Base-by-base conservation (phyloP, 2,113 vertebrate species). In the Ptychochromis oligacanthus region DNA sequence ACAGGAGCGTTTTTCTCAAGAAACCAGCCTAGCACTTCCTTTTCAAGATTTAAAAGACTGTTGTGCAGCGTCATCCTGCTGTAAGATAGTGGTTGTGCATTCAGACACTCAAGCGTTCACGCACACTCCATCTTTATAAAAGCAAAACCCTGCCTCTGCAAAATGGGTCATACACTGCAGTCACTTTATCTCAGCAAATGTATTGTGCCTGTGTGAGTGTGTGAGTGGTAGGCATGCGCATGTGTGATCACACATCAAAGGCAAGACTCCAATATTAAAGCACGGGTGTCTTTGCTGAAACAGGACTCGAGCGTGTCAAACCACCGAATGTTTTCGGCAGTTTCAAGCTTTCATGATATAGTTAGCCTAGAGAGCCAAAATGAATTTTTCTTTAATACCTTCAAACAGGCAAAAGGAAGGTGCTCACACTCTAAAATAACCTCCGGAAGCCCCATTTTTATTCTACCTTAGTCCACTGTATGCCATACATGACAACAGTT, bases 121-220 rank as follows among this genome's bases (percentile, higher is more conserved):
- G 87, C 83, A 65, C 80, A 84, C 88, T 55, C 88, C 61, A 57
- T 88, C 60, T 76, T 94, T 94, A 93, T 90, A 92, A 94, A 93
- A 93, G 93, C 91, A 93, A 93, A 93, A 88, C 77, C 89, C 84
- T 86, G 84, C 91, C 77, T 91, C 89, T 91, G 93, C 83, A 93
- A 95, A 95, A 95, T 93, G 91, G 93, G 93, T 94, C 93, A 94
- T 77, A 87, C 89, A 84, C 91, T 91, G 92, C 94, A 93, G 91
- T 93, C 86, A 87, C 87, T 93, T 87, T 91, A 91, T 91, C 90
- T 89, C 87, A 93, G 87, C 90, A 84, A 94, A 89, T 87, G 89
- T 82, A 93, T 93, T 92, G 87, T 93, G 90, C 79, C 78, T 87
- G 65, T 67, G 54, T 54, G 86, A 81, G 81, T 81, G 83, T 77